Evolutionary conservation across 1,140 invertebrate genomes (phyloP), one percentile per base, ranked within the genome.

Genomic region (Drosophila tropicalis): DNA sequence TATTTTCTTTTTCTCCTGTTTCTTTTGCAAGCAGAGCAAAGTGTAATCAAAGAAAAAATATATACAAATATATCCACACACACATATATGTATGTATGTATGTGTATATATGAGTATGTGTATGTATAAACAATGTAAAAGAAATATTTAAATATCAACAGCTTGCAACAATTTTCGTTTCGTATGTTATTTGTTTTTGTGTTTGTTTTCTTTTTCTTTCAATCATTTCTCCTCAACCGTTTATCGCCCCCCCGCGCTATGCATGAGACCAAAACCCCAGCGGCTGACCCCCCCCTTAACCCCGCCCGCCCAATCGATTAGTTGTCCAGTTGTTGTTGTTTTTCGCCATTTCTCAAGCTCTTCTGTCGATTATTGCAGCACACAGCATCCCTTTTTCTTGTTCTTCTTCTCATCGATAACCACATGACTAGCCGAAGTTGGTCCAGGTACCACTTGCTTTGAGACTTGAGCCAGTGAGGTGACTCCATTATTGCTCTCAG

Each of bases 351-450:
- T 51, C 44, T 22, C 17, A 51, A 29, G 29, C 29, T 51, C 44
- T 19, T 51, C 10, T 51, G 17, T 71, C 64, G 62, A 84, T 89
- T 87, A 92, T 92, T 92, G 91, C 66, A 92, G 71, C 72, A 91
- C 89, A 84, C 91, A 92, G 81, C 91, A 92, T 32, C 87, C 84
- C 81, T 91, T 91, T 70, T 91, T 91, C 78, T 91, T 87, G 68
- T 81, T 91, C 74, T 92, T 92, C 76, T 92, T 92, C 62, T 92
- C 91, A 41, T 92, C 91, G 70, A 92, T 92, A 57, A 92, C 90
- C 78, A 92, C 91, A 70, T 92, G 91, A 86, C 91, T 92, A 81
- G 91, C 91, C 66, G 91, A 92, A 62, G 81, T 84, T 71, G 91
- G 91, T 70, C 91, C 91, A 60, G 91, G 91, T 76, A 92, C 84